Conservation (phyloP, 2,888 invertebrate genomes). For the Lasioglossum pauxillum region DNA sequence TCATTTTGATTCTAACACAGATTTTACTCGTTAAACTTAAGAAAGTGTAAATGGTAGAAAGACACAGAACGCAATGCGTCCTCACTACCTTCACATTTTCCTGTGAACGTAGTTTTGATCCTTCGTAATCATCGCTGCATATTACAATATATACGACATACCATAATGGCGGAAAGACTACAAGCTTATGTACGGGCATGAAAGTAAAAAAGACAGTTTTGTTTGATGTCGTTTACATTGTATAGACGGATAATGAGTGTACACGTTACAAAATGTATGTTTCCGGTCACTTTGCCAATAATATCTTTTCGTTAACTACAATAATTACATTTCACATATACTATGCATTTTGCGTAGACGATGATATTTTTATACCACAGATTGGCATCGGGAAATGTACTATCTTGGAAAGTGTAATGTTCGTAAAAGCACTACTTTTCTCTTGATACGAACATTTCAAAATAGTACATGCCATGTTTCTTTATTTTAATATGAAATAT, state of each 20-base stretch:
- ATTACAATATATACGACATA: constrained; percentile 46
- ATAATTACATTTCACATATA: not conserved
- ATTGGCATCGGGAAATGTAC: not conserved
- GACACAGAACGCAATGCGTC: constrained; percentile 29
- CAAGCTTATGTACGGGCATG: constrained; percentile 39
- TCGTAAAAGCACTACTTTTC: constrained; percentile 13
- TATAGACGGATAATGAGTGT: not conserved
- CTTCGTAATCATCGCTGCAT: constrained; percentile 41
- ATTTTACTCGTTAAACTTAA: constrained; percentile 31
- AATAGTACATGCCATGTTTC: constrained; percentile 18
- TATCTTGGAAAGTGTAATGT: not conserved
- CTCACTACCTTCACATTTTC: constrained; percentile 37
- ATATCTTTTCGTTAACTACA: not conserved
- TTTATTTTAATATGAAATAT: not conserved
- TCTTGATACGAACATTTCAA: not conserved
- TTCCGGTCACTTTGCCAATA: not conserved
- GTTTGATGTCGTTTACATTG: constrained; percentile 23
- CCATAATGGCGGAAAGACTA: constrained; percentile 53
- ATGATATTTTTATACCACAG: not conserved
- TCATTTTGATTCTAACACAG: constrained; percentile 28
- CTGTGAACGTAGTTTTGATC: constrained; percentile 35
- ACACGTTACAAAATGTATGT: not conserved
- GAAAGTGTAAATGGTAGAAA: constrained; percentile 23
- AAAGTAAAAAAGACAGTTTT: constrained; percentile 37
- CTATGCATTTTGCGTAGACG: not conserved